Conservation (phyloP, 2,888 invertebrate species). For the Chaetoderma sp. region DNA sequence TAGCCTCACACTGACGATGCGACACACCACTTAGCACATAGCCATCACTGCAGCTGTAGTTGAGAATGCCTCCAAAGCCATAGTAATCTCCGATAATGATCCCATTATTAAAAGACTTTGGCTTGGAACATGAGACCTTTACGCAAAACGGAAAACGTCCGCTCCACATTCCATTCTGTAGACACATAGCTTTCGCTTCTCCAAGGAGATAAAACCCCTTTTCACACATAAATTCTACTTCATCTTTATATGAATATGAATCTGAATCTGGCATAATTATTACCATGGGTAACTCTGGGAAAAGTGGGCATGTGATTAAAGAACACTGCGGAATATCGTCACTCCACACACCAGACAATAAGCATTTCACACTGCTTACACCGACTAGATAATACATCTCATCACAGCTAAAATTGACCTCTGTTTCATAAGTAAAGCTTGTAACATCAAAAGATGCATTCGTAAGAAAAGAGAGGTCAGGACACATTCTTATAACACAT, state of each 20-base stretch:
- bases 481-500: background rate
- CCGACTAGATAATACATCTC: slow-evolving; percentile 60
- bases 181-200: slow-evolving; percentile 44
- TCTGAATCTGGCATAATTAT: background rate
- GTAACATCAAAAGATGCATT: background rate
- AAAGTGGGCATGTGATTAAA: background rate
- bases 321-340: slow-evolving; percentile 43
- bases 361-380: slow-evolving; percentile 48
- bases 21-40: slow-evolving; percentile 38
- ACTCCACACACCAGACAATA: slow-evolving; percentile 56
- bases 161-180: slow-evolving; percentile 55
- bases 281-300: no score
- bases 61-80: slow-evolving; percentile 27
- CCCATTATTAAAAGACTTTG: background rate
- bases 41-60: slow-evolving; percentile 46
- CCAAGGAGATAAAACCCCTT: slow-evolving; percentile 41
- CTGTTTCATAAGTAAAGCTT: background rate
- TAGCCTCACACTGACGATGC: slow-evolving; percentile 38
- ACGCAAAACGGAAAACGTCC: slow-evolving; percentile 55
- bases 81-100: background rate
- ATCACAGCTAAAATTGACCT: slow-evolving; percentile 42
- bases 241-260: background rate
- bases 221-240: background rate
- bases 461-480: background rate
- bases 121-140: slow-evolving; percentile 43